These are phyloP conservation scores for Siniperca obscura DNA, from an alignment of 2,797 vertebrate genomes.

Conservation along the genomic window DNA sequence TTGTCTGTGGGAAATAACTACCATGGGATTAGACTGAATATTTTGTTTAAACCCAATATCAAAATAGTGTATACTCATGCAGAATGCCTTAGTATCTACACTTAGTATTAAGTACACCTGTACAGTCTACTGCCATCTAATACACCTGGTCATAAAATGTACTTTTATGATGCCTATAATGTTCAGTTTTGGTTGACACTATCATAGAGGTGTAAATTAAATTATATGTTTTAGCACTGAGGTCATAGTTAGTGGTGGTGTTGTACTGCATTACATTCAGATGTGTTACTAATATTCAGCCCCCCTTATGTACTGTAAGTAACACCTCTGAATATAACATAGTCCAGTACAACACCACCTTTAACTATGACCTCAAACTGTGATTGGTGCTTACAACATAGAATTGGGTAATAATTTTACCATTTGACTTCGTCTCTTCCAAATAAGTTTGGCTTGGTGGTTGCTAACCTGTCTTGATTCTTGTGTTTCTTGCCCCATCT, in stretches of 20 bases:
- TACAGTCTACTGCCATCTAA: background rate
- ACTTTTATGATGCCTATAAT: background rate
- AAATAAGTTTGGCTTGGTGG: background rate
- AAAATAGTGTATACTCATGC: background rate
- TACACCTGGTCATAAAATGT: background rate
- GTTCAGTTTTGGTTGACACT: background rate
- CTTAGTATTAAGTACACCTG: background rate
- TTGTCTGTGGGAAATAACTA: conserved; percentile 6
- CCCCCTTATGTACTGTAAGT: too few relatives aligned
- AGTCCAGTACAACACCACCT: too few relatives aligned
- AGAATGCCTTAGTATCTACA: background rate
- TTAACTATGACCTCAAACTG: too few relatives aligned
- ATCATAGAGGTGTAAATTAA: background rate
- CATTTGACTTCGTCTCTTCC: background rate
- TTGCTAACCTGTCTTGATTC: background rate
- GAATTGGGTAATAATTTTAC: background rate
- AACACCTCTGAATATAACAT: too few relatives aligned
- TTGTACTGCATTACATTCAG: background rate
- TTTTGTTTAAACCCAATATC: background rate
- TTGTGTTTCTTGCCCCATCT: background rate
- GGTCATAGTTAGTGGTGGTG: background rate
- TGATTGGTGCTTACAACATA: too few relatives aligned
- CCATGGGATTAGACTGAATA: background rate
- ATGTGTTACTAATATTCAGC: background rate
- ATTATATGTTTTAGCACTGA: background rate